Evolutionary conservation across 1,140 invertebrate genomes (phyloP).

Genomic region (Eubasilissa regina): DNA sequence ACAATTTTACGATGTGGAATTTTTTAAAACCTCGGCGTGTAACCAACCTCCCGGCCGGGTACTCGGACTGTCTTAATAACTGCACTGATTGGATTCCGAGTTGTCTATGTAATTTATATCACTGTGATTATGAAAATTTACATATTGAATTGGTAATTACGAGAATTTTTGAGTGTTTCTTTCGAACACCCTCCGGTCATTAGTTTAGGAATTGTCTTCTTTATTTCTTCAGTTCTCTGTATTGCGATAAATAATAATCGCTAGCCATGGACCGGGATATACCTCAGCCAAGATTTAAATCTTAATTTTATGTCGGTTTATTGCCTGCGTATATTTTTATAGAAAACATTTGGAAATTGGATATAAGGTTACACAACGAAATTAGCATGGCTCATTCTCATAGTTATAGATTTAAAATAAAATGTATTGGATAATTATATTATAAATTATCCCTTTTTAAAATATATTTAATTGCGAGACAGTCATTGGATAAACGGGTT

Average conservation of each 20-base stretch:
- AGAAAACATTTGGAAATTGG: too few relatives aligned
- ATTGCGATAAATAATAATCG: background rate
- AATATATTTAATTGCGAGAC: too few relatives aligned
- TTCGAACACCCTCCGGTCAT: conserved; percentile 13
- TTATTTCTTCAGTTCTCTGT: background rate
- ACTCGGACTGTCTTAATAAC: conserved; percentile 3
- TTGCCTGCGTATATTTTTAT: too few relatives aligned
- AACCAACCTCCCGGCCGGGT: background rate
- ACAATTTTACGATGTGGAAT: background rate
- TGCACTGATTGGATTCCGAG: conserved; percentile 34
- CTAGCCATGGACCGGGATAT: background rate
- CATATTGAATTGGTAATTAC: conserved; percentile 29
- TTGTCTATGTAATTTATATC: conserved; percentile 34
- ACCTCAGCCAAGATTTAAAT: background rate
- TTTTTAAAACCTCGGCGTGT: background rate
- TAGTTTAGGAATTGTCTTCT: conserved; percentile 12
- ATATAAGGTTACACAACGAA: too few relatives aligned
- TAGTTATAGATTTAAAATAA: too few relatives aligned
- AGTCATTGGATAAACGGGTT: too few relatives aligned
- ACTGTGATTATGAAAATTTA: conserved; percentile 22
- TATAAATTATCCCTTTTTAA: too few relatives aligned
- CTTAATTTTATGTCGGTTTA: background rate
- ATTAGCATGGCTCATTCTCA: too few relatives aligned
- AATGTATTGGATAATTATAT: too few relatives aligned
- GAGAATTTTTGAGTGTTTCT: background rate